phyloP scores from a whole-genome alignment of 1,140 invertebrate species.

The Drosophila orosa region DNA sequence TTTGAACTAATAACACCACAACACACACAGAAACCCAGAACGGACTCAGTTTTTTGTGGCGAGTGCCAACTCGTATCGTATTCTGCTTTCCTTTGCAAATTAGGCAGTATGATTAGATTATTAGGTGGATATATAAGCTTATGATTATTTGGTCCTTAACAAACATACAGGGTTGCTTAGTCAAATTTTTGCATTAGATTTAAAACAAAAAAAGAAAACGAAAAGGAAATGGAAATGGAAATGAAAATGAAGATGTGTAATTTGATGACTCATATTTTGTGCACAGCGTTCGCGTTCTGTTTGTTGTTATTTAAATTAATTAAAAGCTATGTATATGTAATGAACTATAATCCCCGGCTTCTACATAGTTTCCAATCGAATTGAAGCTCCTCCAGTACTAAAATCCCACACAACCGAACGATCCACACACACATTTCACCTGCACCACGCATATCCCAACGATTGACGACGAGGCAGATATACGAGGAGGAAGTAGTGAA shows the following conservation, averaged over 20 bases:
- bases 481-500: conserved; percentile 13
- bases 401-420: conserved; percentile 32
- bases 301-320: conserved; percentile 60
- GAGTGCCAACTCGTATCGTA: conserved; percentile 8
- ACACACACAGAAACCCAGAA: conserved; percentile 16
- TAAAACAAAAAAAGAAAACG: conserved; percentile 6
- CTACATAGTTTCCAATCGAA: conserved; percentile 37
- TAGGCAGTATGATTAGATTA: conserved; percentile 39
- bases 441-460: conserved; percentile 81
- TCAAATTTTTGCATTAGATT: conserved; percentile 79
- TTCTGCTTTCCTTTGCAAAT: conserved; percentile 35
- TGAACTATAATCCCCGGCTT: conserved; percentile 35
- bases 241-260: conserved; percentile 25
- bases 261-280: conserved; percentile 49
- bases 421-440: conserved; percentile 61
- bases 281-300: conserved; percentile 67
- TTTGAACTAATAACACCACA: conserved; percentile 4
- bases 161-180: conserved; percentile 81
- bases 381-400: conserved; percentile 11
- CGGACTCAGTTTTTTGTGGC: conserved; percentile 9
- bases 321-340: conserved; percentile 33
- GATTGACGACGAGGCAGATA: conserved; percentile 46
- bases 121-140: conserved; percentile 63
- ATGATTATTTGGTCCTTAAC: conserved; percentile 63
- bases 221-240: conserved; percentile 4